Conservation (phyloP, 2,797 vertebrate species). For the Hyperoplus lanceolatus region DNA sequence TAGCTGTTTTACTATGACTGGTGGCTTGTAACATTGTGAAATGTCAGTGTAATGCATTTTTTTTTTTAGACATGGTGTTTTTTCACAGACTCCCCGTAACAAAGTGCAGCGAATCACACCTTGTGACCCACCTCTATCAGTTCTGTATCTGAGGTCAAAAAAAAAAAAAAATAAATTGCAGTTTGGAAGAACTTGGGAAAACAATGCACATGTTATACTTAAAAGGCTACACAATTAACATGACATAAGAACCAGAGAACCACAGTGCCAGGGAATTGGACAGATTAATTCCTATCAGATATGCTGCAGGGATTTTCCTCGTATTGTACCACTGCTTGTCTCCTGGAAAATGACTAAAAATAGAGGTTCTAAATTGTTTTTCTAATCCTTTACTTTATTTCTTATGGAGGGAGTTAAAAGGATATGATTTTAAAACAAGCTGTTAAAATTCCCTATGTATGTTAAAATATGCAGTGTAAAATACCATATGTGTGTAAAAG, state of each 20-base stretch:
- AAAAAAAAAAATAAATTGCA: background rate
- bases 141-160: background rate
- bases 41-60: background rate
- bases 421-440: conserved; percentile 22
- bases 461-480: background rate
- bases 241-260: background rate
- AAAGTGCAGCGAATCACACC: conserved; percentile 6
- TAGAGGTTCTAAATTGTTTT: conserved; percentile 18
- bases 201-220: background rate
- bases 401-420: conserved; percentile 7
- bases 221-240: background rate
- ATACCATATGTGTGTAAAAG: background rate
- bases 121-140: conserved; percentile 21
- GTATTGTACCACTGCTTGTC: background rate
- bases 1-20: conserved; percentile 2
- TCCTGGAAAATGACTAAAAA: conserved; percentile 2
- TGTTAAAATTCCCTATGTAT: background rate
- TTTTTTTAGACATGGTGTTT: conserved; percentile 1
- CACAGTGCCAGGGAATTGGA: background rate
- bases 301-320: conserved; percentile 24
- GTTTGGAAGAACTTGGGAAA: background rate
- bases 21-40: conserved; percentile 14
- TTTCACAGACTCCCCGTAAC: conserved; percentile 2
- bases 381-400: conserved; percentile 11
- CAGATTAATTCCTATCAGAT: conserved; percentile 8